Evolutionary conservation across 2,888 invertebrate genomes (phyloP), one percentile per base, ranked within the genome.

Genomic region (Dyspetes luteomarginatus): DNA sequence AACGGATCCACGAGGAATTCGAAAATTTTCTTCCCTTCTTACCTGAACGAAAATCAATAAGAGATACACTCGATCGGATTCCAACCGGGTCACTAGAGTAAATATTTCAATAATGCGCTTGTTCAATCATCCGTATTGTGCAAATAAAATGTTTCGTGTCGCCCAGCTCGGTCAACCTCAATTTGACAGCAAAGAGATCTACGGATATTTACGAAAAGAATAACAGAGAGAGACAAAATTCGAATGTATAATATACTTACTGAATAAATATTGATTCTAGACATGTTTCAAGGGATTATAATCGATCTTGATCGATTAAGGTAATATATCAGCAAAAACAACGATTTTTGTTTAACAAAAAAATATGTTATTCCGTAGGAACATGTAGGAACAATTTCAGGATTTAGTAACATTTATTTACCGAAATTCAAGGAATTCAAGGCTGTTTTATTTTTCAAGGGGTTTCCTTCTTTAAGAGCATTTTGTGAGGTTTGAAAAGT

Each of bases 1-100:
- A 5, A 71, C 79, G n/a, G 73, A 79, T 81, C 24, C 50, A 74
- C 71, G 48, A 50, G 45, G 48, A 74, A 76, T 65, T 69, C 67
- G 15, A 19, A 45, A 22, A 52, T 67, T 67, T 24, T 28, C 45
- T 45, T 17, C 5, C 41, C 9, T 3, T 58, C 62, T 73, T 78
- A 62, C 56, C 41, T 9, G 19, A 15, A 45, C 9, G n/a, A 74
- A 58, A 74, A 74, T 65, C 58, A 9, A 68, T 24, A 9, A 22
- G 7, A 5, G 41, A 67, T 67, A 48, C 1, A 24, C 74, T 24
- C 17, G 65, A 56, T 58, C 56, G 65, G 26, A 60, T 52, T 60
- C 50, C 1, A 28, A 1, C 28, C n/a, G 48, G 65, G 24, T 73
- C 22, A 55, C 24, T 48, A 3, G 15, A 58, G 43, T 65, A 67